Evolutionary conservation across 2,888 invertebrate genomes (phyloP).

Genomic region (Scrobipalpa atriplicella): DNA sequence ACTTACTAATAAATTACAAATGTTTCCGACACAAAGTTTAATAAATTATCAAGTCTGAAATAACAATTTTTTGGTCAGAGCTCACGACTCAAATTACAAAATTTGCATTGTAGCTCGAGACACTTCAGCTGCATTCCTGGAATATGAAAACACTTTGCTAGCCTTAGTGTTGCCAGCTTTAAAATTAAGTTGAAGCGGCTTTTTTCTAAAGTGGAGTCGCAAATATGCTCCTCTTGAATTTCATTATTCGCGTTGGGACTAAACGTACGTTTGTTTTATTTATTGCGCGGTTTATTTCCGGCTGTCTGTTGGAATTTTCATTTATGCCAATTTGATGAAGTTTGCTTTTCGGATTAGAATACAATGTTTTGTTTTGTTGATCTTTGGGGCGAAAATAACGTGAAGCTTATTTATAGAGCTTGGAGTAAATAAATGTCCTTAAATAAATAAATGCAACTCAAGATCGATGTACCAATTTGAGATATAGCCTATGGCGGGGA

Average conservation of each 20-base stretch:
- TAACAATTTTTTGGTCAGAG: background rate
- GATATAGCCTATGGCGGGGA: too few relatives aligned
- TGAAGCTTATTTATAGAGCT: too few relatives aligned
- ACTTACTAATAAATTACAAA: background rate
- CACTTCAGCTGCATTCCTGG: conserved; percentile 12
- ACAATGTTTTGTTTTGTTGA: too few relatives aligned
- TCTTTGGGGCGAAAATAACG: too few relatives aligned
- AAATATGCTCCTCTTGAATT: conserved; percentile 11
- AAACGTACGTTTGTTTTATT: background rate
- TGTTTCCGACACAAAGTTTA: background rate
- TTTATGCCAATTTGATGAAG: background rate
- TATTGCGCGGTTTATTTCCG: background rate
- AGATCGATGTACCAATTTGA: too few relatives aligned
- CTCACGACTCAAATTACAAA: background rate
- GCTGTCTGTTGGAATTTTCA: background rate
- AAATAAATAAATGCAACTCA: too few relatives aligned
- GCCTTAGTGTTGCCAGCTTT: background rate
- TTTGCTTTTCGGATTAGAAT: background rate
- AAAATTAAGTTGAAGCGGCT: conserved; percentile 8
- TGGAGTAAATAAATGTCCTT: too few relatives aligned
- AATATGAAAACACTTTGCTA: conserved; percentile 18
- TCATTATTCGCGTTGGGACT: conserved; percentile 1
- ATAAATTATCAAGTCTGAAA: too few relatives aligned
- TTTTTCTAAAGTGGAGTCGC: conserved; percentile 26
- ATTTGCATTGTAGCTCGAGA: conserved; percentile 1